A percentile compares a stretch with the other conserved stretches of the same genome.
Conservation (phyloP, 1,140 invertebrate species). For the Muscidifurax raptorellus region DNA sequence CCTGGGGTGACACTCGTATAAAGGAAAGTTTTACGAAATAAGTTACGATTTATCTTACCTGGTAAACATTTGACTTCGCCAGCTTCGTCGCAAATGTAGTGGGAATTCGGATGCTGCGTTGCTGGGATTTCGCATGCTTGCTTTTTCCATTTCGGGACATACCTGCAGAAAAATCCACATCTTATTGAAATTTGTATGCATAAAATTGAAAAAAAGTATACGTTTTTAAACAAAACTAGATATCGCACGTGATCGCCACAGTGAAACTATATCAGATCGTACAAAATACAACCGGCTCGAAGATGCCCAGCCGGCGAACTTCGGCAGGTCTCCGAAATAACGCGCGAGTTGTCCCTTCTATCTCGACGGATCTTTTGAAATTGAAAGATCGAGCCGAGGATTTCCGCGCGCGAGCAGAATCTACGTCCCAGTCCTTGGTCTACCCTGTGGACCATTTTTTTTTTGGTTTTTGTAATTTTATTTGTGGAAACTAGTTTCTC, state of each 20-base stretch:
- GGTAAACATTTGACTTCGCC: conserved; percentile 93
- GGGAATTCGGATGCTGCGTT: conserved; percentile 91
- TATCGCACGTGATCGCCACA: too few relatives aligned
- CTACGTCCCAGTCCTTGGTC: background rate
- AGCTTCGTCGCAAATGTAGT: conserved; percentile 93
- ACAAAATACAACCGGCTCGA: too few relatives aligned
- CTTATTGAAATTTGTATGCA: background rate
- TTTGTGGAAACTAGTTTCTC: background rate
- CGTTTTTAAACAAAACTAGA: too few relatives aligned
- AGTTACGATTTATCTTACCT: conserved; percentile 70
- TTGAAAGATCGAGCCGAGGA: conserved; percentile 22
- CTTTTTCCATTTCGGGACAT: conserved; percentile 89
- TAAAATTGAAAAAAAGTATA: background rate
- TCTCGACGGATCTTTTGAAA: conserved; percentile 17
- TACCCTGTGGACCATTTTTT: background rate
- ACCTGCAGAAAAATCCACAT: conserved; percentile 68
- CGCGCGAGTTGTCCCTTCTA: background rate
- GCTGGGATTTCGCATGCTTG: conserved; percentile 89
- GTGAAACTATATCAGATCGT: too few relatives aligned
- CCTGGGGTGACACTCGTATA: too few relatives aligned
- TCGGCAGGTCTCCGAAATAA: background rate
- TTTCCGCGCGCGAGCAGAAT: background rate
- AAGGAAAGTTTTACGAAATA: too few relatives aligned
- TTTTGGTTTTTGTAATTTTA: background rate
- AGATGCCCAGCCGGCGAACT: too few relatives aligned